A percentile compares a stretch with the other conserved stretches of the same genome.
These are phyloP conservation scores for Vireo altiloquus DNA, from an alignment of 2,113 vertebrate species.

Conservation along the genomic window DNA sequence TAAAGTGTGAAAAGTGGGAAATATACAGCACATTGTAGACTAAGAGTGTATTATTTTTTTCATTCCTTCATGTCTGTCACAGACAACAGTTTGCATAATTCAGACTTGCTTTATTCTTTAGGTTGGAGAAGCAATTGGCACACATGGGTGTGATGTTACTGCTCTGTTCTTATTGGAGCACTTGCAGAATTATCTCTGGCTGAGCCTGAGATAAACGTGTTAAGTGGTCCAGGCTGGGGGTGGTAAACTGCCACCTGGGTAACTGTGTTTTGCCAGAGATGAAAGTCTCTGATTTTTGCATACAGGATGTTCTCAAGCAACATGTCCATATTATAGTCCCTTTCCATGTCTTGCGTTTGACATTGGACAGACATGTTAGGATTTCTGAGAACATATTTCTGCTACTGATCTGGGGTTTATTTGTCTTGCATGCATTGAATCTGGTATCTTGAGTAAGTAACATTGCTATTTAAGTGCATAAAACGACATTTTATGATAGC, in stretches of 20 bases:
- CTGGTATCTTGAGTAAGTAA: not conserved
- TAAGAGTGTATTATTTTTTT: not conserved
- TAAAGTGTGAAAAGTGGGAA: not conserved
- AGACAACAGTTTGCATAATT: not conserved
- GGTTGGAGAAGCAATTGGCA: not conserved
- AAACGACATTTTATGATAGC: not conserved
- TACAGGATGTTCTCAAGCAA: not conserved
- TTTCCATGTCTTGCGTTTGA: not conserved
- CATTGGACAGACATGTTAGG: not conserved
- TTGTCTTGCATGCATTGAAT: not conserved
- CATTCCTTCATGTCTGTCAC: not conserved
- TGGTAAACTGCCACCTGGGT: not conserved
- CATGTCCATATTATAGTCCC: not conserved
- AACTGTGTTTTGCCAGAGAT: not conserved
- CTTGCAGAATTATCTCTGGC: not conserved
- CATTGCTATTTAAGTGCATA: not conserved
- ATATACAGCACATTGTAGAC: not conserved
- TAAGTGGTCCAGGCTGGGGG: not conserved
- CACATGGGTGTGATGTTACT: not conserved
- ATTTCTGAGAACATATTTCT: not conserved
- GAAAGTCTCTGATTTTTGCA: not conserved
- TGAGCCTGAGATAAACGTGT: not conserved
- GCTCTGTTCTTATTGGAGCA: not conserved
- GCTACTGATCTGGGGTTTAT: not conserved
- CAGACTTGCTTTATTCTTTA: not conserved